Evolutionary conservation across 2,888 invertebrate genomes (phyloP).

Genomic region (Thysanoteuthis rhombus): DNA sequence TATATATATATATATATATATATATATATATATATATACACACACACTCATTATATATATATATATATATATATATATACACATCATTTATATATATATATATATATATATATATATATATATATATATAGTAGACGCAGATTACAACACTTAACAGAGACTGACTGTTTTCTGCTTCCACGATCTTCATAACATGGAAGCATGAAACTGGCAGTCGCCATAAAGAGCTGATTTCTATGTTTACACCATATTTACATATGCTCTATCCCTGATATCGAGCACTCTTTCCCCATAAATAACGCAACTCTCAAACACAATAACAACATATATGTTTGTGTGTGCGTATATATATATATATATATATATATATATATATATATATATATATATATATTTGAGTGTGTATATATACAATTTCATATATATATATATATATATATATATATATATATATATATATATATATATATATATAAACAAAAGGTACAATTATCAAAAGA

Average conservation of each 20-base stretch:
- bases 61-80: conserved; percentile 12
- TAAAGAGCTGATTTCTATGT: too few species aligned
- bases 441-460: conserved; percentile 12
- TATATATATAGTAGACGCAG: conserved; percentile 1
- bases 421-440: background rate
- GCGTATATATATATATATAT: background rate
- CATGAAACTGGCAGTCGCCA: too few species aligned
- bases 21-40: background rate
- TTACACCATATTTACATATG: too few species aligned
- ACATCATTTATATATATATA: conserved; percentile 12
- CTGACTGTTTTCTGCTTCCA: too few species aligned
- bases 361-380: background rate
- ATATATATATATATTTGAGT: background rate
- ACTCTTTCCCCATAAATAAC: too few species aligned
- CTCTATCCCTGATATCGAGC: too few species aligned
- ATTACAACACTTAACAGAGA: too few species aligned
- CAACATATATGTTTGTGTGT: background rate
- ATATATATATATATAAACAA: background rate
- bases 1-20: background rate
- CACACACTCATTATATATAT: too few species aligned
- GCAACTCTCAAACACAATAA: too few species aligned
- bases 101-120: background rate
- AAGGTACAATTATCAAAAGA: background rate
- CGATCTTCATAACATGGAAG: too few species aligned
- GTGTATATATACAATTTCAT: too few species aligned